Evolutionary conservation across 2,888 invertebrate species (phyloP), one percentile per base, ranked within the genome.

Genomic region (Microchrysa polita): DNA sequence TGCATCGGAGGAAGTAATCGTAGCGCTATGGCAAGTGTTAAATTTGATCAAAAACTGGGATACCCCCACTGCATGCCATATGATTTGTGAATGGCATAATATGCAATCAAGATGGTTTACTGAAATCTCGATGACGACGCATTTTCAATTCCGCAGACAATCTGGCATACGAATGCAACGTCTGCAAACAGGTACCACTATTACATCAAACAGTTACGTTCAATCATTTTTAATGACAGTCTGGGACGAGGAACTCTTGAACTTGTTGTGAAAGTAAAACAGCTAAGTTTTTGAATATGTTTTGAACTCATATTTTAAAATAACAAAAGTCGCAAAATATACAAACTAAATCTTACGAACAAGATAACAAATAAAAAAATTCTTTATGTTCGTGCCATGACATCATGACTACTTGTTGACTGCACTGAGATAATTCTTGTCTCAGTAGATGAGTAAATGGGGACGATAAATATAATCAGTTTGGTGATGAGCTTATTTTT

Each of bases 401-500:
- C 23, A 57, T 57, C 73, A 71, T 69, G 63, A 44, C 44, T 55
- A 74, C 71, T 61, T 52, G 72, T 67, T 67, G 60, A 72, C 74
- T 71, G 73, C 57, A 57, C 69, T 61, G 61, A 57, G 73, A 53
- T 74, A 44, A 63, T 48, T 42, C 72, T 73, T 65, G 73, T 27
- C 65, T 74, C 73, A 76, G 16, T 22, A 48, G 48, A 60, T 61
- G 60, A 55, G 55, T 23, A 59, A 72, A 27, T 48, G 72, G 34
- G 22, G 72, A 55, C 67, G 73, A 76, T 76, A 76, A 76, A 76
- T 76, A 73, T 72, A 65, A 48, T 23, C 61, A 63, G 71, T 59
- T 59, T 59, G 23, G 69, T 57, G 71, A 73, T 67, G 60, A n/a
- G 60, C 69, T 76, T 61, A 72, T 14, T 71, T 60, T 73, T 72